Evolutionary conservation across 1,140 invertebrate species (phyloP).

Genomic region (Drosophila ficusphila): DNA sequence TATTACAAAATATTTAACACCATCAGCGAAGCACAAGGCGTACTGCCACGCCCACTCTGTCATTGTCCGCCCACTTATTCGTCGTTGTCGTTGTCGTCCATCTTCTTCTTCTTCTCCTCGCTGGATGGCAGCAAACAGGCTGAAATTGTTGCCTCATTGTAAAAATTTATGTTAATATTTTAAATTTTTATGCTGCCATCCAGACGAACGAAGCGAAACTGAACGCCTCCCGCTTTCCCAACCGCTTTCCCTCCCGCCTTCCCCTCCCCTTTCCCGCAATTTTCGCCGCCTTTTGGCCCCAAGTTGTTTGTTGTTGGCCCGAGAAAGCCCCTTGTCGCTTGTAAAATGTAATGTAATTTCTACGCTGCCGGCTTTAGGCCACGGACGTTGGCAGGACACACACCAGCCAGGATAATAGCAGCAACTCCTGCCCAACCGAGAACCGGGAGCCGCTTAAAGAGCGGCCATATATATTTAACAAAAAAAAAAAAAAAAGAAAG

Average conservation of each 20-base stretch:
- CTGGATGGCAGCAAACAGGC: too few relatives aligned
- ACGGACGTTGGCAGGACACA: conserved; percentile 36
- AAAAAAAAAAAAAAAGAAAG: too few relatives aligned
- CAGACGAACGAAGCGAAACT: conserved; percentile 6
- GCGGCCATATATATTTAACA: conserved; percentile 52
- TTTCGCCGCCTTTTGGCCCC: too few relatives aligned
- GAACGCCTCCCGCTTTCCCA: conserved; percentile 10
- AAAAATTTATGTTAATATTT: conserved; percentile 67
- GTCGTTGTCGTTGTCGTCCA: too few relatives aligned
- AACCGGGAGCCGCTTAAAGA: conserved; percentile 32
- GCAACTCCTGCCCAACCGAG: conserved; percentile 7
- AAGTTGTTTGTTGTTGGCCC: neutral
- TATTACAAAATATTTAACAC: conserved; percentile 66
- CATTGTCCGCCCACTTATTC: too few relatives aligned
- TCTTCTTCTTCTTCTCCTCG: neutral
- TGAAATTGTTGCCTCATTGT: conserved; percentile 61
- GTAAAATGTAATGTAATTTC: conserved; percentile 68
- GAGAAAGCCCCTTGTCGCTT: conserved; percentile 26
- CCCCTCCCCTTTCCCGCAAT: too few relatives aligned
- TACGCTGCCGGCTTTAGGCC: conserved; percentile 60
- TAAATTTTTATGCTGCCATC: conserved; percentile 46
- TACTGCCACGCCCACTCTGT: conserved; percentile 32
- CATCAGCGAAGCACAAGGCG: neutral
- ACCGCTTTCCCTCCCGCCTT: neutral
- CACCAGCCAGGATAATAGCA: conserved; percentile 3